Conservation (phyloP, 1,140 invertebrate genomes). For the Heliothis virescens region DNA sequence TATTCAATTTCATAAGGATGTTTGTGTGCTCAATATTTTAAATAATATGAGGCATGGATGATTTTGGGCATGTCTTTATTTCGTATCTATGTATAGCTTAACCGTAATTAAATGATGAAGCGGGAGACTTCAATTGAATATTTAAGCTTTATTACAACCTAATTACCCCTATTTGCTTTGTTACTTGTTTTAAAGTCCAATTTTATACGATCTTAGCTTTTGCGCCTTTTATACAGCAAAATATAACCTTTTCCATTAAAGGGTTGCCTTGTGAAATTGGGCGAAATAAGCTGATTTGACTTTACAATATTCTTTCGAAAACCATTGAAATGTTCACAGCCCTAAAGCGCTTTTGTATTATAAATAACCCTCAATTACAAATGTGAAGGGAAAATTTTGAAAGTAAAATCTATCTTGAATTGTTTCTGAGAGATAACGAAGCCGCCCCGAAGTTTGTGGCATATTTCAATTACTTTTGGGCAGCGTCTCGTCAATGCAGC, state of each 20-base stretch:
- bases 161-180: neutral
- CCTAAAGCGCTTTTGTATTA: constrained; percentile 23
- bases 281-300: constrained; percentile 9
- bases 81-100: too few species aligned
- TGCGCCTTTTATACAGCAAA: constrained; percentile 6
- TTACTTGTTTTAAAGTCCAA: neutral
- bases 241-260: constrained; percentile 21
- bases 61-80: too few species aligned
- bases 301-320: constrained; percentile 6
- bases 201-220: constrained; percentile 4
- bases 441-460: constrained; percentile 8
- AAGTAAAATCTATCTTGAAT: constrained; percentile 27
- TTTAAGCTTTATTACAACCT: neutral
- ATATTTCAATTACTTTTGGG: constrained; percentile 38
- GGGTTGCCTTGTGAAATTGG: constrained; percentile 8
- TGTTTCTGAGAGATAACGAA: constrained; percentile 26
- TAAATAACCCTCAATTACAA: constrained; percentile 22
- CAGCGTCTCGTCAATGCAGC: constrained; percentile 33
- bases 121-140: neutral
- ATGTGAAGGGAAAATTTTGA: constrained; percentile 7
- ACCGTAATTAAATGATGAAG: neutral
- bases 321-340: constrained; percentile 24
- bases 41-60: too few species aligned
- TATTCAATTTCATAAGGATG: too few species aligned
- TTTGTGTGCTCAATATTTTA: too few species aligned